phyloP scores from a whole-genome alignment of 2,888 invertebrate species.

The Lypha dubia region DNA sequence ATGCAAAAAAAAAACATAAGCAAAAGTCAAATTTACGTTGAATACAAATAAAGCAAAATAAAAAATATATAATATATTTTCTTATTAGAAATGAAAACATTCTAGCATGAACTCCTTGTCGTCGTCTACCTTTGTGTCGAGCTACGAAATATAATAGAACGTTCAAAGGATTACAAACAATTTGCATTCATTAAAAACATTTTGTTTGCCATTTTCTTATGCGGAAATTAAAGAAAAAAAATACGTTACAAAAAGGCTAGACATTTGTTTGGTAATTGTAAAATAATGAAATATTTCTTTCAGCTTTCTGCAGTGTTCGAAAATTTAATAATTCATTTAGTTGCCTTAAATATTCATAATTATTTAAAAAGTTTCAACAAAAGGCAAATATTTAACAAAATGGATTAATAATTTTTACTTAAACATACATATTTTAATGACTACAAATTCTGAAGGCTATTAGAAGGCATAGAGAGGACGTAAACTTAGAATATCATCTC shows the following conservation, averaged over 20 bases:
- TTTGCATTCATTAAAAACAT: slow-evolving; percentile 2
- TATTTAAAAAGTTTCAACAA: no score
- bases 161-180: slow-evolving; percentile 22
- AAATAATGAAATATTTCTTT: background rate
- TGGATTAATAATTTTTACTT: no score
- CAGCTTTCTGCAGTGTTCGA: background rate
- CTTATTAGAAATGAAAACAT: background rate
- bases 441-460: no score
- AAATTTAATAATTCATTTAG: background rate
- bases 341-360: no score
- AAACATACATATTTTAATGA: no score
- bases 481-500: no score
- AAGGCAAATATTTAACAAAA: no score
- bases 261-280: background rate
- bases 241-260: background rate
- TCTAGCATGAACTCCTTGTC: background rate
- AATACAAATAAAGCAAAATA: background rate
- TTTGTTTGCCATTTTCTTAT: background rate
- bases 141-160: background rate
- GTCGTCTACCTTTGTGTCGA: background rate
- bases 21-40: background rate
- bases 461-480: no score
- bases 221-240: background rate
- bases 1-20: background rate
- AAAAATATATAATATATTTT: background rate